Conservation (phyloP, 2,888 invertebrate species). For the Marronus borbonicus region DNA sequence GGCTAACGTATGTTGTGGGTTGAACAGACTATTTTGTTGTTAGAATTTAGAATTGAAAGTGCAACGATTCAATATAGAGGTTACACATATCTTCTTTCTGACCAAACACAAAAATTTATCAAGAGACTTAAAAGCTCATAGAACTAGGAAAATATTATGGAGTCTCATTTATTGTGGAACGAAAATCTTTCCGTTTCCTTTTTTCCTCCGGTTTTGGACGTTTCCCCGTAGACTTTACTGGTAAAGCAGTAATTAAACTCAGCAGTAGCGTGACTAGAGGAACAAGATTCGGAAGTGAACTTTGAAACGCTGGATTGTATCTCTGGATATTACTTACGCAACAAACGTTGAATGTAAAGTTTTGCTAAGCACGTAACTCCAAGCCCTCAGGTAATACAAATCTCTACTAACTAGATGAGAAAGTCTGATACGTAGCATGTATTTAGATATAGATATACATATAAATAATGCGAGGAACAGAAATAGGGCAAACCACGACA, state of each 20-base stretch:
- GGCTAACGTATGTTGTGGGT: too few relatives aligned
- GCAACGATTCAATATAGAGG: too few relatives aligned
- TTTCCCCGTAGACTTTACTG: not conserved
- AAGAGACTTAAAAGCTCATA: not conserved
- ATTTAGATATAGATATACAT: not conserved
- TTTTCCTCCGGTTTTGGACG: not conserved
- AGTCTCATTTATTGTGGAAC: not conserved
- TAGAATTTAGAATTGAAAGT: not conserved
- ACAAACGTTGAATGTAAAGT: not conserved
- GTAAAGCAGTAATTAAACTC: not conserved
- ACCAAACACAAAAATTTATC: not conserved
- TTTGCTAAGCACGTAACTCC: not conserved
- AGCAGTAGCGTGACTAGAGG: not conserved
- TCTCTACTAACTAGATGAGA: not conserved
- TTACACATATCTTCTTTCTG: not conserved
- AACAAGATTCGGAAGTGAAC: not conserved
- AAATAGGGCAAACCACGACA: not conserved
- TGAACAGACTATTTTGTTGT: not conserved
- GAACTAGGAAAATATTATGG: not conserved
- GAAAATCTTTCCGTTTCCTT: too few relatives aligned
- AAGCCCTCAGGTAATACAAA: not conserved
- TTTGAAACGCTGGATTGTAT: not conserved
- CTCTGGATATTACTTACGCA: not conserved
- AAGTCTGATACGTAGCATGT: not conserved
- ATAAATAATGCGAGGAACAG: constrained; percentile 1